Evolutionary conservation across 2,888 invertebrate genomes (phyloP).

Genomic region (Aleiodes testaceus): DNA sequence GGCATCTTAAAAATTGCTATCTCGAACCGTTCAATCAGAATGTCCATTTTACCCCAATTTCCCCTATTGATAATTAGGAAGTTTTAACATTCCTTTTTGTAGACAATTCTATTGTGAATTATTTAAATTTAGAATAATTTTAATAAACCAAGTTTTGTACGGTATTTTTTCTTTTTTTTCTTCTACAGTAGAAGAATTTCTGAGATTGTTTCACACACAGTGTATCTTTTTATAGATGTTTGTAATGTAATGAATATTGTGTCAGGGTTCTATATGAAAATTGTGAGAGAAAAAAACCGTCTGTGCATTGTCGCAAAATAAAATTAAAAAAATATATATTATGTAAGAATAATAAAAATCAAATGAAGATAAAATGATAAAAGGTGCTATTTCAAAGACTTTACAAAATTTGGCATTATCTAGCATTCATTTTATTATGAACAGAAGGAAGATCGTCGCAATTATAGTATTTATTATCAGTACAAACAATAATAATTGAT

Average conservation of each 20-base stretch:
- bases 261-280: too few relatives aligned
- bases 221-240: too few relatives aligned
- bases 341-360: slow-evolving; percentile 36
- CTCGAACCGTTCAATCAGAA: too few relatives aligned
- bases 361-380: slow-evolving; percentile 27
- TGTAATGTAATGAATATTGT: too few relatives aligned
- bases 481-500: slow-evolving; percentile 71
- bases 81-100: slow-evolving; percentile 1
- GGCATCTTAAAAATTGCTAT: too few relatives aligned
- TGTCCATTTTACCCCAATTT: too few relatives aligned
- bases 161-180: too few relatives aligned
- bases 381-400: slow-evolving; percentile 46
- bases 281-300: slow-evolving; percentile 1
- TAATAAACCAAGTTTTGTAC: too few relatives aligned
- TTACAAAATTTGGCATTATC: slow-evolving; percentile 67
- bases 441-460: slow-evolving; percentile 68
- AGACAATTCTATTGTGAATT: background rate
- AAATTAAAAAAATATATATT: slow-evolving; percentile 17
- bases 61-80: too few relatives aligned
- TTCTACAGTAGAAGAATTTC: too few relatives aligned
- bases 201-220: too few relatives aligned
- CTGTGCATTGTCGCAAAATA: slow-evolving; percentile 27
- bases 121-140: too few relatives aligned
- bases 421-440: slow-evolving; percentile 73
- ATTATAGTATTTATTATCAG: slow-evolving; percentile 70